Evolutionary conservation across 2,113 vertebrate genomes (phyloP).

Genomic region (Sorex fumeus): DNA sequence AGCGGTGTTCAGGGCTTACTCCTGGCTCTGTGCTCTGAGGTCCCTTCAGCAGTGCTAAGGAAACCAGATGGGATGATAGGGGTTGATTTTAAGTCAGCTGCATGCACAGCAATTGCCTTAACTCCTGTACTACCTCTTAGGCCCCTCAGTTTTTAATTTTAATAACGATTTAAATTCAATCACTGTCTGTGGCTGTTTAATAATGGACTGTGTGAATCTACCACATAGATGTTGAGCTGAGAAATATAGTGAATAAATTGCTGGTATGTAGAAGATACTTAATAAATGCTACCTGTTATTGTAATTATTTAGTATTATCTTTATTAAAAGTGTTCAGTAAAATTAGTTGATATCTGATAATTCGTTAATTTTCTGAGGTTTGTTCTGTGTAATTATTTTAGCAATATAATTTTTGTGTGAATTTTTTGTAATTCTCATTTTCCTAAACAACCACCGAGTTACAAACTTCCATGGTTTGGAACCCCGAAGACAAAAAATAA

Average conservation of each 20-base stretch:
- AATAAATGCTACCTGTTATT: background rate
- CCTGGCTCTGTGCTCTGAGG: too few relatives aligned
- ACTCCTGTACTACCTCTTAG: too few relatives aligned
- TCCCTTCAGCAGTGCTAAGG: too few relatives aligned
- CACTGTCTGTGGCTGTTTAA: too few relatives aligned
- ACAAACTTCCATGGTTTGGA: conserved; percentile 4
- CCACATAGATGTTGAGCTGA: background rate
- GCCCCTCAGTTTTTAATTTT: too few relatives aligned
- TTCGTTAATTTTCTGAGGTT: background rate
- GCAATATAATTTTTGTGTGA: background rate
- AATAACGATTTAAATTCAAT: too few relatives aligned
- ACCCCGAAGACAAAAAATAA: conserved; percentile 56
- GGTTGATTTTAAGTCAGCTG: too few relatives aligned
- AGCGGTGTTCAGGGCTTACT: too few relatives aligned
- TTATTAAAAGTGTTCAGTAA: background rate
- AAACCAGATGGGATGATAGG: too few relatives aligned
- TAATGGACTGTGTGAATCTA: background rate
- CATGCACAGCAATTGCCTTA: too few relatives aligned
- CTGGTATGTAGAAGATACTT: background rate
- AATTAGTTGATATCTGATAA: background rate
- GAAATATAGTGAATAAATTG: background rate
- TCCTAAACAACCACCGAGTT: background rate
- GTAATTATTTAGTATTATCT: conserved; percentile 38
- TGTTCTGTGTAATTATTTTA: conserved; percentile 11
- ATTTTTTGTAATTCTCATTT: background rate